Evolutionary conservation across 2,113 vertebrate species (phyloP), one percentile per base, ranked within the genome.

Genomic region (Elaphurus davidianus): DNA sequence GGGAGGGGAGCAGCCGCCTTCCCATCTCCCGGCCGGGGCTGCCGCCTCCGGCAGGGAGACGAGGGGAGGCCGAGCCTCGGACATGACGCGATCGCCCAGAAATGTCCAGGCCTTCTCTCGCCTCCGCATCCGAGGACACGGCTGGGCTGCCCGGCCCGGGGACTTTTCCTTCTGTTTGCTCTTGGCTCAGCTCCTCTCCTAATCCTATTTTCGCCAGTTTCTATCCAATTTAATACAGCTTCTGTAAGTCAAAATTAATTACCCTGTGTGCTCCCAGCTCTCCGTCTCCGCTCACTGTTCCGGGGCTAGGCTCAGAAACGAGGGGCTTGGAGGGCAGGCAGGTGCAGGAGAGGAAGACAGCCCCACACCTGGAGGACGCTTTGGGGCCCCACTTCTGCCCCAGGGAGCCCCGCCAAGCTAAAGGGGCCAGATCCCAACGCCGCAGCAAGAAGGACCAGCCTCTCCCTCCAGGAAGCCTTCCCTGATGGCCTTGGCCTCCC

Each of bases 121-220:
- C 81, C 98, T 87, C 95, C 97, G 89, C 95, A 83, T 95, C 36
- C 33, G 2, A 15, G 98, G 52, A 92, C 92, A 67, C 92, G 81
- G 98, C 97, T 93, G 52, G 59, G 94, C 93, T n/a, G 94, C 97
- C 97, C 78, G 36, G 89, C 95, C 97, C 78, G 0, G 81, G 95
- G 98, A 97, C 94, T 50, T 59, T 98, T 98, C 96, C 98, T 98
- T 99, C 98, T 95, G 96, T 98, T 98, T 98, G 98, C 97, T 97
- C 97, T 98, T 98, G 98, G 98, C 98, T 98, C 97, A 97, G 97
- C 97, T 98, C 96, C 96, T 95, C 92, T 96, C 97, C 97, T 99
- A 99, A 99, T 99, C 99, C 99, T 98, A 98, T 99, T 99, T 98
- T 98, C 98, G 45, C 98, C 98, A 97, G 78, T 98, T 98, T 98